Percentiles rank a stretch among this genome's conserved stretches.
Conservation (phyloP, 2,113 vertebrate genomes). For the Ivindomyrus marchei region DNA sequence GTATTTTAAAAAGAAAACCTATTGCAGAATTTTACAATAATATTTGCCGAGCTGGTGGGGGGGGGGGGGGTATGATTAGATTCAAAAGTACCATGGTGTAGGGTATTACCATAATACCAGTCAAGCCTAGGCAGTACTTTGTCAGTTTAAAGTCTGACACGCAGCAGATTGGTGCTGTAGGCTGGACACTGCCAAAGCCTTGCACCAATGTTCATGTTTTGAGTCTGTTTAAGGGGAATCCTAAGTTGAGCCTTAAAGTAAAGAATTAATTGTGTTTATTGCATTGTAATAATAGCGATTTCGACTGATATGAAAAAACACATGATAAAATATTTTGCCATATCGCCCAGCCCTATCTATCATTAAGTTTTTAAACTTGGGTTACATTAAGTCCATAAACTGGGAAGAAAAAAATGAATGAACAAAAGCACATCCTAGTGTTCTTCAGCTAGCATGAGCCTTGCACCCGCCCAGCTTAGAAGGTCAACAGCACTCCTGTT, state of each 20-base stretch:
- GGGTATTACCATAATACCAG: not conserved
- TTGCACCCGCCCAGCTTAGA: conserved; percentile 48
- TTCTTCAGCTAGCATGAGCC: not conserved
- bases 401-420: not conserved
- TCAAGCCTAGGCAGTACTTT: not conserved
- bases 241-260: not conserved
- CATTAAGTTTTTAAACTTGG: not conserved
- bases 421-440: not conserved
- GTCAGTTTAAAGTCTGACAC: not conserved
- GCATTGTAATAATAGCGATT: not conserved
- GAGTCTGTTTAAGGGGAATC: not conserved
- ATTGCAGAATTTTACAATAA: not conserved
- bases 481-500: conserved; percentile 53
- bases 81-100: not conserved
- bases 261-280: not conserved
- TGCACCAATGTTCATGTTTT: not conserved
- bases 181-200: not conserved
- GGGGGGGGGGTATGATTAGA: not conserved
- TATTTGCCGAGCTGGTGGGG: too few relatives aligned
- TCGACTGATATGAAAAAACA: not conserved
- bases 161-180: not conserved
- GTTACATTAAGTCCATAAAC: not conserved
- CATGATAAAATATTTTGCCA: not conserved
- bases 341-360: not conserved
- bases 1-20: not conserved